phyloP scores from a whole-genome alignment of 2,797 vertebrate genomes.

The Gymnothorax javanicus region DNA sequence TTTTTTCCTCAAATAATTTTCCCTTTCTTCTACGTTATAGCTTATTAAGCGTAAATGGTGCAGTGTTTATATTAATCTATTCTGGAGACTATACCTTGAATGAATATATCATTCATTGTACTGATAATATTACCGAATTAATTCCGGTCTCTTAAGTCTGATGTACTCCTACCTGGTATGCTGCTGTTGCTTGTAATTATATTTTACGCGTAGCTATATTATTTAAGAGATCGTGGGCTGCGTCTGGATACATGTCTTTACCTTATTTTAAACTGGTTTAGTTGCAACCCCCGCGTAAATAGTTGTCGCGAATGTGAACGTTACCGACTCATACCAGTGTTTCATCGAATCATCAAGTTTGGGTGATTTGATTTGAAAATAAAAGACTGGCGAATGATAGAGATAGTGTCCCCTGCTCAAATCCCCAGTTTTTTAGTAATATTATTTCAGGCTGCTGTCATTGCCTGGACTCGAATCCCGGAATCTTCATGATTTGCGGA shows the following conservation, averaged over 20 bases:
- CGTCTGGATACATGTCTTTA: constrained; percentile 23
- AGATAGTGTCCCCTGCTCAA: constrained; percentile 76
- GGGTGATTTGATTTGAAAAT: constrained; percentile 47
- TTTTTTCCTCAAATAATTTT: constrained; percentile 28
- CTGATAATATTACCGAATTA: constrained; percentile 24
- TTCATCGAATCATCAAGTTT: constrained; percentile 32
- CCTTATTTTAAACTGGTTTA: constrained; percentile 17
- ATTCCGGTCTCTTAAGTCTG: constrained; percentile 4
- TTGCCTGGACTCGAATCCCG: constrained; percentile 88
- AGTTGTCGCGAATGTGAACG: constrained; percentile 16
- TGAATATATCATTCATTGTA: constrained; percentile 37
- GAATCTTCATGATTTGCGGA: constrained; percentile 98
- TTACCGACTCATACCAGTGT: background rate
- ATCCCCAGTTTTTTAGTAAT: constrained; percentile 69
- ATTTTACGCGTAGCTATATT: constrained; percentile 27
- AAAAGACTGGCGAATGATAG: constrained; percentile 90
- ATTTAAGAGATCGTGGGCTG: constrained; percentile 7
- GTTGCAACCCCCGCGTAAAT: constrained; percentile 22
- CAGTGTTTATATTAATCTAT: constrained; percentile 26
- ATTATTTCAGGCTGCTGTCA: constrained; percentile 79
- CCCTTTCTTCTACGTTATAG: constrained; percentile 1
- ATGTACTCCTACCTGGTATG: constrained; percentile 25
- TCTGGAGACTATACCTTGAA: constrained; percentile 27
- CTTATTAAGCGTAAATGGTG: constrained; percentile 25
- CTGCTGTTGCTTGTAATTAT: constrained; percentile 24